These are phyloP conservation scores for Melanotaenia parkinsoni DNA, from an alignment of 2,797 vertebrate genomes.

Conservation along the genomic window DNA sequence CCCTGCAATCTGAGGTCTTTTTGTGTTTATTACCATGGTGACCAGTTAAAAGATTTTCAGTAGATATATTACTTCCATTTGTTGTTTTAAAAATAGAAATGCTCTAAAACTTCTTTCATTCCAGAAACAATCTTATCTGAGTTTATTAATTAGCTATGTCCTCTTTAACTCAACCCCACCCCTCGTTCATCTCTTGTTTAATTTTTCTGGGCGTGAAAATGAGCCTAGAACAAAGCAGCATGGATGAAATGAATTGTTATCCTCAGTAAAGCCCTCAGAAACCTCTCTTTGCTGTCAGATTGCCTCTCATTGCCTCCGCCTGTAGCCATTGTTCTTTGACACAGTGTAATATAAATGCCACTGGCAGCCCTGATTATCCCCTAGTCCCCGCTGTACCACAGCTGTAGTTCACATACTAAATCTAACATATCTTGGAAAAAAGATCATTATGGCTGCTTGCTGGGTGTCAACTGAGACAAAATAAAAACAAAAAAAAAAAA, in stretches of 20 bases:
- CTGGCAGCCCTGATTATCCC: constrained; percentile 59
- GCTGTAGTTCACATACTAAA: constrained; percentile 54
- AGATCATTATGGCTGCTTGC: constrained; percentile 44
- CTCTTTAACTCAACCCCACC: constrained; percentile 32
- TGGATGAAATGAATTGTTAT: constrained; percentile 72
- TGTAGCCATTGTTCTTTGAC: constrained; percentile 72
- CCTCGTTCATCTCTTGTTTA: constrained; percentile 41
- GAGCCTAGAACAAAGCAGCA: constrained; percentile 58
- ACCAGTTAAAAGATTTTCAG: not conserved
- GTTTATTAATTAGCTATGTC: constrained; percentile 69
- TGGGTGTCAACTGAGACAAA: constrained; percentile 38
- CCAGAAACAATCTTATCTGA: constrained; percentile 54
- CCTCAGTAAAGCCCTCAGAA: constrained; percentile 65
- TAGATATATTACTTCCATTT: not conserved
- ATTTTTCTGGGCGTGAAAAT: constrained; percentile 54
- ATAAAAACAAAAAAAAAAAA: not conserved
- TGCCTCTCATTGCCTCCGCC: constrained; percentile 47
- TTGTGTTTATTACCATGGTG: not conserved
- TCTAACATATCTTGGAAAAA: constrained; percentile 56
- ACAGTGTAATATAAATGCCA: constrained; percentile 63
- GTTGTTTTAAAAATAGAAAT: constrained; percentile 9
- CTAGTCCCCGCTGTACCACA: constrained; percentile 27
- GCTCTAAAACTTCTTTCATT: constrained; percentile 55
- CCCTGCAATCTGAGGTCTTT: not conserved
- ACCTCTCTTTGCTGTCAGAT: constrained; percentile 60